Evolutionary conservation across 2,888 invertebrate genomes (phyloP), one percentile per base, ranked within the genome.

Genomic region (Polia nebulosa): DNA sequence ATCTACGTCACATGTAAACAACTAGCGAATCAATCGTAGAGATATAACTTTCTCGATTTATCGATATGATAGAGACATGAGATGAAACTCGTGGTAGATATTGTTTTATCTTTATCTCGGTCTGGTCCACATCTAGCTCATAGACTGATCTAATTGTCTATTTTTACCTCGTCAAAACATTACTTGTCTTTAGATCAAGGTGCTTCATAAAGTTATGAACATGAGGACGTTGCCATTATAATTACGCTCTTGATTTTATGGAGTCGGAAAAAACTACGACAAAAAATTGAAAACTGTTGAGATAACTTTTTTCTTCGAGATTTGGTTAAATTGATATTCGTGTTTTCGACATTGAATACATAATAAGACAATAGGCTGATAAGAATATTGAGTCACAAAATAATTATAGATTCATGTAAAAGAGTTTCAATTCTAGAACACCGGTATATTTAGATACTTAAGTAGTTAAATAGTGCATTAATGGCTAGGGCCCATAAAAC

Each of bases 1-100:
- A 49, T 27, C 11, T 15, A 60, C 62, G 59, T 63, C 52, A 60
- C 41, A 27, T 32, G 59, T 70, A 62, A 60, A 76, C 70, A 66
- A 65, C 52, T 32, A 32, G 27, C 45, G 29, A 45, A 65, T 69
- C 80, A 39, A 69, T 75, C 69, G 60, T 44, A 29, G 5, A 13
- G n/a, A 57, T 36, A 65, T 57, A 49, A 20, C 11, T 63, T 45
- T n/a, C 25, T 25, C 39, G 32, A 20, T 52, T n/a, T 52, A 53
- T 45, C 44, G 27, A 45, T 45, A 29, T 9, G 45, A 27, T 25
- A n/a, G 36, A 39, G 22, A n/a, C n/a, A 3, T 13, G 2, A 55
- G 29, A 56, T 17, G 13, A 41, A 17, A 17, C 20, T 36, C n/a
- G 39, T 41, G 3, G 3, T 8, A 22, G 13, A 32, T 49, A 9